Evolutionary conservation across 2,113 vertebrate species (phyloP).

Genomic region (Cavia porcellus): DNA sequence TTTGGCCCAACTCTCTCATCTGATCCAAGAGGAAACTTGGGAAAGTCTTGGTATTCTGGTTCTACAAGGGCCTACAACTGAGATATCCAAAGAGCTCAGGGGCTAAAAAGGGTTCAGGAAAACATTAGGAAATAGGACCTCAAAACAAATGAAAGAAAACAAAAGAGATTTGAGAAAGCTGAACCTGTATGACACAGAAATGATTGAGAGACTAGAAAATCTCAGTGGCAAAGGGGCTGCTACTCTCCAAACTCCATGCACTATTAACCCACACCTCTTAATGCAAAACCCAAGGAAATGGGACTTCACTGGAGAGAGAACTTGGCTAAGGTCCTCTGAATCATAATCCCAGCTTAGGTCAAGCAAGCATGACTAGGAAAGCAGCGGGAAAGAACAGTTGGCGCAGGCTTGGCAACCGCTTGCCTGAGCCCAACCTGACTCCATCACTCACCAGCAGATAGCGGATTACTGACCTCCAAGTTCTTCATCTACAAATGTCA

Average conservation of each 20-base stretch:
- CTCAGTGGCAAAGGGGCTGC: not conserved
- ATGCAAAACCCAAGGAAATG: not conserved
- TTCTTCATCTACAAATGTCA: constrained; percentile 32
- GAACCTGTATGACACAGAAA: constrained; percentile 24
- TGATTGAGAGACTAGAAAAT: not conserved
- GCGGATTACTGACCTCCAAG: not conserved
- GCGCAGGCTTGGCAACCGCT: not conserved
- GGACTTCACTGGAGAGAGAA: not conserved
- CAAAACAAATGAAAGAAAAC: constrained; percentile 22
- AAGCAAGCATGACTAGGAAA: not conserved
- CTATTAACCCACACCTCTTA: not conserved
- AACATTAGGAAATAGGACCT: not conserved
- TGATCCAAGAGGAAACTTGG: constrained; percentile 6
- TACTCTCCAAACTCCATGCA: not conserved
- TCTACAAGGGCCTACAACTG: not conserved
- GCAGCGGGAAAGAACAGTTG: not conserved
- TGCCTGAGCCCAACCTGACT: not conserved
- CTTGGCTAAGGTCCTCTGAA: not conserved
- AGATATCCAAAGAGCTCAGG: not conserved
- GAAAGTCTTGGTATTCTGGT: constrained; percentile 19
- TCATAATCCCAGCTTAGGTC: not conserved
- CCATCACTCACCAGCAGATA: not conserved
- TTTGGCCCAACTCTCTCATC: not conserved
- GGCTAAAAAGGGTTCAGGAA: not conserved
- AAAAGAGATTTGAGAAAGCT: not conserved